Percentiles rank a stretch among this genome's conserved stretches.
Evolutionary conservation across 2,113 vertebrate genomes (phyloP).

Genomic region (Pholis gunnellus): DNA sequence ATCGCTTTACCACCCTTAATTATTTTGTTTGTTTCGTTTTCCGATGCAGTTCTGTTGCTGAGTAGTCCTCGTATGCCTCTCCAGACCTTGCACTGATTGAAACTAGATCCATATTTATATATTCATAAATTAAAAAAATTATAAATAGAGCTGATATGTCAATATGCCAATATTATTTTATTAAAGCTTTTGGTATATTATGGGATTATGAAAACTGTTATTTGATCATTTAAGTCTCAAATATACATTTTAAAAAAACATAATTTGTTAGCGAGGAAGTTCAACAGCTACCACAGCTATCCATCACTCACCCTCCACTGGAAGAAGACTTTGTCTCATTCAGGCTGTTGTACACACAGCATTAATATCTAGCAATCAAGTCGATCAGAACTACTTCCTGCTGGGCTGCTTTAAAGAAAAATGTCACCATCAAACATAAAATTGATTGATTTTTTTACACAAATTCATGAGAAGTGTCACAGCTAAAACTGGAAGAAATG

Average conservation of each 20-base stretch:
- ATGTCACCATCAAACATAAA: background rate
- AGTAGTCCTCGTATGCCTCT: no score
- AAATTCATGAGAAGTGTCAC: background rate
- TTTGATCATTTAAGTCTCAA: background rate
- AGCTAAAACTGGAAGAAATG: constrained; percentile 15
- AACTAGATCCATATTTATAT: no score
- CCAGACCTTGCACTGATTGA: no score
- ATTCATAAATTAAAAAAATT: no score
- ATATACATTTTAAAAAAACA: background rate
- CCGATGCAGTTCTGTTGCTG: no score
- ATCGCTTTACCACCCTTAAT: no score
- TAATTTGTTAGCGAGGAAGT: background rate
- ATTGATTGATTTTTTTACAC: background rate
- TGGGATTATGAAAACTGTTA: background rate
- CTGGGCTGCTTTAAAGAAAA: constrained; percentile 8
- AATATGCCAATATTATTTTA: no score
- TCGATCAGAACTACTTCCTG: constrained; percentile 12
- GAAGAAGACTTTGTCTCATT: background rate
- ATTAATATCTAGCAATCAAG: constrained; percentile 23
- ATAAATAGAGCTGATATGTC: no score
- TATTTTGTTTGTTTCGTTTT: no score
- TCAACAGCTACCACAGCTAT: background rate
- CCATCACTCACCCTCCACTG: constrained; percentile 3
- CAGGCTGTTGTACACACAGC: background rate
- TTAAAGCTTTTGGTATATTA: no score